Percentiles rank a stretch among this genome's conserved stretches.
Evolutionary conservation across 1,140 invertebrate species (phyloP).

Genomic region (Chrysomallon squamiferum): DNA sequence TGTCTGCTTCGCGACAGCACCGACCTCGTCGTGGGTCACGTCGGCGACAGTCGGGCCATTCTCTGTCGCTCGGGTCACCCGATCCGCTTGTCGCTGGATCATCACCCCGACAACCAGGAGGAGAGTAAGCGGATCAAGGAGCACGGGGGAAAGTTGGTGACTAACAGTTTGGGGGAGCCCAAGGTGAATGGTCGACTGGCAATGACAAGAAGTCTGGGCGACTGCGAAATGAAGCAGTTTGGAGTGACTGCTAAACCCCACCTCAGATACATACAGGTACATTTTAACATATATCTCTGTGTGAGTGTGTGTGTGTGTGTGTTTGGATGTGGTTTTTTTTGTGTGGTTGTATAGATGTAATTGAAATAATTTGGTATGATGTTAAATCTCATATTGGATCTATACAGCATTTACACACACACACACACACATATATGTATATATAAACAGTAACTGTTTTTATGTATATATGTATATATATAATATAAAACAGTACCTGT

Average conservation of each 20-base stretch:
- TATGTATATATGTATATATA: too few species aligned
- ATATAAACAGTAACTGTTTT: too few species aligned
- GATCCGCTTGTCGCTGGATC: conserved; percentile 65
- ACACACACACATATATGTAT: too few species aligned
- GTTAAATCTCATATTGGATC: too few species aligned
- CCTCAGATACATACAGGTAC: conserved; percentile 61
- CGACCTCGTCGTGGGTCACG: conserved; percentile 66
- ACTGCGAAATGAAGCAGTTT: conserved; percentile 67
- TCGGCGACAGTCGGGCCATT: conserved; percentile 68
- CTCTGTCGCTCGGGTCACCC: conserved; percentile 66
- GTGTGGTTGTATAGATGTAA: too few species aligned
- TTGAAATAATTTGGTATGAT: too few species aligned
- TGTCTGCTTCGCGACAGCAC: conserved; percentile 65
- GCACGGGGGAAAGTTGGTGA: conserved; percentile 46
- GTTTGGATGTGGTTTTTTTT: too few species aligned
- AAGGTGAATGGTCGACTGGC: conserved; percentile 66
- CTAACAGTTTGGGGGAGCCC: conserved; percentile 62
- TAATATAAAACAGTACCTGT: too few species aligned
- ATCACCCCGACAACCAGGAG: conserved; percentile 61
- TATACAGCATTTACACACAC: too few species aligned
- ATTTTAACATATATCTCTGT: conserved; percentile 1
- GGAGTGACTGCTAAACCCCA: conserved; percentile 68
- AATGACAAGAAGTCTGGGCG: conserved; percentile 71
- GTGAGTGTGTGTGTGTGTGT: background rate
- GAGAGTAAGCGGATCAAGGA: conserved; percentile 43